Conservation (phyloP, 2,797 vertebrate species). For the Crenichthys baileyi region DNA sequence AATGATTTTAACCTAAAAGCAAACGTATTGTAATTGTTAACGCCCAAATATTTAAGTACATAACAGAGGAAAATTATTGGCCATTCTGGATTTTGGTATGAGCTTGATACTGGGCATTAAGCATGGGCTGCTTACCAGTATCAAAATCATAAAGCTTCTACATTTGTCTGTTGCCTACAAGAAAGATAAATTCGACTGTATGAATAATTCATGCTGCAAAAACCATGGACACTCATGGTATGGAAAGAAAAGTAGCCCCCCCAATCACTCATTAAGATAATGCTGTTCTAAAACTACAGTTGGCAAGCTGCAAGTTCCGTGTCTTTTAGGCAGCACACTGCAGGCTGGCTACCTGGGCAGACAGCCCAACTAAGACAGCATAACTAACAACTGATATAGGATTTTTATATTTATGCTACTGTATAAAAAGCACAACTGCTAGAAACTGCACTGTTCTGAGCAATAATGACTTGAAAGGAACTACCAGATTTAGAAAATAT, state of each 20-base stretch:
- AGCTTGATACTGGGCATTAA: slow-evolving; percentile 16
- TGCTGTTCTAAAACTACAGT: too few relatives aligned
- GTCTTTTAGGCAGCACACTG: not conserved
- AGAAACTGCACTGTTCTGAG: too few relatives aligned
- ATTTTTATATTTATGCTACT: not conserved
- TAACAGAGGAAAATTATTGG: not conserved
- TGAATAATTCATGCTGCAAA: not conserved
- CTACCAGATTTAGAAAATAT: not conserved
- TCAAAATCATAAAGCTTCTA: not conserved
- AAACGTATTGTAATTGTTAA: slow-evolving; percentile 2
- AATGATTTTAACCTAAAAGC: slow-evolving; percentile 5
- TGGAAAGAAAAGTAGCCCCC: not conserved
- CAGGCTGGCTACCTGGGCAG: not conserved
- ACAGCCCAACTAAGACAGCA: not conserved
- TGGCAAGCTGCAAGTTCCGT: too few relatives aligned
- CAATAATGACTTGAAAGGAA: too few relatives aligned
- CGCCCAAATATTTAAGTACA: not conserved
- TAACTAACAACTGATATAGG: not conserved
- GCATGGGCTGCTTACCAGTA: not conserved
- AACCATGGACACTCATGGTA: not conserved
- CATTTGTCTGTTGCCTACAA: not conserved
- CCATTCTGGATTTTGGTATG: slow-evolving; percentile 17
- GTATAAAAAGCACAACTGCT: too few relatives aligned
- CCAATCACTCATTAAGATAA: not conserved
- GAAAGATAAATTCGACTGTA: not conserved